Evolutionary conservation across 1,140 invertebrate genomes (phyloP), one percentile per base, ranked within the genome.

Genomic region (Mesaphorura yosii): DNA sequence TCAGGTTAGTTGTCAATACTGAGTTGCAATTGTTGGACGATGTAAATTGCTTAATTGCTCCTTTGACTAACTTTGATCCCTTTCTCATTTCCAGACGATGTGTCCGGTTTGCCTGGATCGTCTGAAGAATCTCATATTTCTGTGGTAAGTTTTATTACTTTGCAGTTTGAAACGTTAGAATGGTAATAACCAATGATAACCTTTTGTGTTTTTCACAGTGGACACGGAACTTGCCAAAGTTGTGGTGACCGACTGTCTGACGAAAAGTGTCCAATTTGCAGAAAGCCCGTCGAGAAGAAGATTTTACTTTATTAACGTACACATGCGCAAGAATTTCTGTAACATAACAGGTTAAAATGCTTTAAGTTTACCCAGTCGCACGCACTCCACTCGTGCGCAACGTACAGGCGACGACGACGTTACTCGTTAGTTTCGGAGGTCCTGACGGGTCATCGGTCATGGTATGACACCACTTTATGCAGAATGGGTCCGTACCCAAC

Each of bases 41-140:
- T 42, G 40, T 12, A 42, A 42, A 42, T 25, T 7, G 12, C 45
- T 25, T 14, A 28, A 47, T 14, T 14, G 23, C 20, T 47, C 22
- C 10, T 26, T 5, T 46, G 23, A 25, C n/a, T 19, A 53, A 44
- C 26, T 19, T 42, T 25, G 28, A 19, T 49, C 45, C 37, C 22
- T 19, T 25, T 15, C 40, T 54, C 45, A 26, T 60, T 78, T 76
- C 2, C 76, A 95, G 88, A 96, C 92, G 1, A 93, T 93, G 82
- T 98, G 93, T 66, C 93, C 93, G 3, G 90, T 97, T 41, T 98
- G 93, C 71, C 77, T 97, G 75, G 93, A 98, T 73, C 81, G 91
- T 22, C 75, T 95, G 64, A 95, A 94, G 73, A 98, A 97, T 70
- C 95, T 98, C 89, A 93, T 96, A 60, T 97, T 96, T 73, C 76